phyloP scores from a whole-genome alignment of 2,888 invertebrate genomes.

The Pristionchus entomophagus region DNA sequence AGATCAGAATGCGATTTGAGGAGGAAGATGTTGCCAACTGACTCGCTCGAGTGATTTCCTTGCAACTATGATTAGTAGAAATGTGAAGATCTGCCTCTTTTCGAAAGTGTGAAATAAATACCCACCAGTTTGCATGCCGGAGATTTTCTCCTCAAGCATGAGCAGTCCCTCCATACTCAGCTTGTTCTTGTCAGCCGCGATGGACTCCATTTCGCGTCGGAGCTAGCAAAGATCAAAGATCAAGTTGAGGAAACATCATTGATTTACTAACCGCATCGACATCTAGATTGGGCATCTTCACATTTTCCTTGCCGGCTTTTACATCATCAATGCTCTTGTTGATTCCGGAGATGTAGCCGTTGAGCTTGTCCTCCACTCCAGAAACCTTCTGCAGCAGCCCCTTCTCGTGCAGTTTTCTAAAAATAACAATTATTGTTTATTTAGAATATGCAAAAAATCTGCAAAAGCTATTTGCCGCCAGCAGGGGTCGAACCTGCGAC shows the following conservation, averaged over 20 bases:
- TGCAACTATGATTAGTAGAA: too few relatives aligned
- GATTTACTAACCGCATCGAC: slow-evolving; percentile 69
- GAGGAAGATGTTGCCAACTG: too few relatives aligned
- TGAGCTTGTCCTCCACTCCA: slow-evolving; percentile 69
- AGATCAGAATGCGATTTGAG: not conserved
- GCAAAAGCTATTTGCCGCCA: slow-evolving; percentile 48
- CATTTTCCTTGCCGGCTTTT: slow-evolving; percentile 66
- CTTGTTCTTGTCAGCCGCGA: slow-evolving; percentile 75
- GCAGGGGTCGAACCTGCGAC: slow-evolving; percentile 54
- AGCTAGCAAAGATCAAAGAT: slow-evolving; percentile 55
- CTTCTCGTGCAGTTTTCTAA: slow-evolving; percentile 74
- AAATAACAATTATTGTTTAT: not conserved
- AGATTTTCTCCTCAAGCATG: slow-evolving; percentile 75
- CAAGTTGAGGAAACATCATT: not conserved
- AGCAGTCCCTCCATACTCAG: slow-evolving; percentile 75
- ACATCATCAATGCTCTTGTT: slow-evolving; percentile 73
- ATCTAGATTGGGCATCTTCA: slow-evolving; percentile 69
- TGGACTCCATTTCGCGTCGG: slow-evolving; percentile 74
- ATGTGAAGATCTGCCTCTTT: too few relatives aligned
- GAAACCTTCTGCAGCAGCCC: slow-evolving; percentile 70
- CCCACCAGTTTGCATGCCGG: slow-evolving; percentile 69
- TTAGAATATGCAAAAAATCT: not conserved
- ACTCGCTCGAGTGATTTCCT: too few relatives aligned
- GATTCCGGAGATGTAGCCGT: slow-evolving; percentile 65
- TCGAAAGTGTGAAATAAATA: not conserved